Conservation (phyloP, 2,797 vertebrate species). For the Caiman crocodilus region DNA sequence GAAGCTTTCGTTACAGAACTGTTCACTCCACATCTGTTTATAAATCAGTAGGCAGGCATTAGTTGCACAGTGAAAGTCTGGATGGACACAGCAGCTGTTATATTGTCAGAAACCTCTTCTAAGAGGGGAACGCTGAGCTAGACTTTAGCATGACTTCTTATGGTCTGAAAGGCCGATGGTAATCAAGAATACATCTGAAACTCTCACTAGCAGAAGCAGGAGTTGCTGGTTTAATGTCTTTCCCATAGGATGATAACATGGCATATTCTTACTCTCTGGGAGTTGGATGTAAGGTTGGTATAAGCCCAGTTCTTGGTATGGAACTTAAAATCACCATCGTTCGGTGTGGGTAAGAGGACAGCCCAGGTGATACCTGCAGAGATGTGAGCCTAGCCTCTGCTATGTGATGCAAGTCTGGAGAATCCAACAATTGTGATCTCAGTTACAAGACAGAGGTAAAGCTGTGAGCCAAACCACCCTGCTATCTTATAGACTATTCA, state of each 20-base stretch:
- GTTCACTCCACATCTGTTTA: not conserved
- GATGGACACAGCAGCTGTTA: not conserved
- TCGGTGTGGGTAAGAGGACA: not conserved
- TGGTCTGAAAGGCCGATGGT: not conserved
- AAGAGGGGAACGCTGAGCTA: too few relatives aligned
- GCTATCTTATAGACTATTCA: not conserved
- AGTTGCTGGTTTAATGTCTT: not conserved
- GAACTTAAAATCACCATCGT: fast-evolving
- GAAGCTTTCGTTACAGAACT: not conserved
- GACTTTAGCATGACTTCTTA: not conserved
- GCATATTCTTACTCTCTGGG: fast-evolving
- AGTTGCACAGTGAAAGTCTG: not conserved
- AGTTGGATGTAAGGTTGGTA: not conserved
- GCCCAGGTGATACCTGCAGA: fast-evolving
- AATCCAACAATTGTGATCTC: fast-evolving
- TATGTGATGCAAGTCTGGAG: fast-evolving
- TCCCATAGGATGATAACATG: not conserved
- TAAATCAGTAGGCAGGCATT: not conserved
- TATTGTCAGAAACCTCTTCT: not conserved
- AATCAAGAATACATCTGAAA: not conserved
- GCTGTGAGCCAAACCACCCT: fast-evolving
- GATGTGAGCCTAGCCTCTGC: not conserved
- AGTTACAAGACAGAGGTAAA: not conserved
- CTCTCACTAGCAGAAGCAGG: not conserved
- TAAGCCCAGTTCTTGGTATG: fast-evolving